phyloP scores from a whole-genome alignment of 2,113 vertebrate species.

The Engystomops pustulosus region DNA sequence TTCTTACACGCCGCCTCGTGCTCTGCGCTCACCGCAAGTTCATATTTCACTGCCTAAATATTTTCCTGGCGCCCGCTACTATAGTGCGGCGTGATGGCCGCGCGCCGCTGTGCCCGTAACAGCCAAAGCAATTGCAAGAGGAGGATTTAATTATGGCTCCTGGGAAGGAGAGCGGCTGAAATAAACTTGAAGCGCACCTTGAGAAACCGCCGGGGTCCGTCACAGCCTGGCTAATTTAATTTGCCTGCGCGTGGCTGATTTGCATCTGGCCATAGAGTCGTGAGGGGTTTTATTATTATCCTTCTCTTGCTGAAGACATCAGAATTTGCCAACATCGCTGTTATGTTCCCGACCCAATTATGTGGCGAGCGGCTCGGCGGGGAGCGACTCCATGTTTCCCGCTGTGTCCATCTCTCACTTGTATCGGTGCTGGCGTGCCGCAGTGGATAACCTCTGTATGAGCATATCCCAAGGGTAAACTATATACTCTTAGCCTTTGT shows the following conservation, averaged over 20 bases:
- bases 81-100: not conserved
- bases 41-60: not conserved
- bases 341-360: slow-evolving; percentile 30
- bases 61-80: not conserved
- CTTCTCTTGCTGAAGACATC: slow-evolving; percentile 27
- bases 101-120: not conserved
- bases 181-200: slow-evolving; percentile 26
- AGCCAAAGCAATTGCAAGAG: not conserved
- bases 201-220: not conserved
- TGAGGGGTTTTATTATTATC: not conserved
- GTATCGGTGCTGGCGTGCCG: not conserved
- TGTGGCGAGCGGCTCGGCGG: not conserved
- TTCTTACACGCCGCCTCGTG: not conserved
- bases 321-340: not conserved
- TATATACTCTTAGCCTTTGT: not conserved
- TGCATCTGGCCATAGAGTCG: not conserved
- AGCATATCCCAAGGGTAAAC: not conserved
- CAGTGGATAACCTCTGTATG: not conserved
- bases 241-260: slow-evolving; percentile 10
- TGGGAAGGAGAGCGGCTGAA: not conserved
- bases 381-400: not conserved
- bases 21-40: not conserved
- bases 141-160: not conserved
- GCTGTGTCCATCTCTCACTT: not conserved
- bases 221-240: not conserved